Conservation (phyloP, 1,140 invertebrate species). For the Lordiphosa stackelbergi region DNA sequence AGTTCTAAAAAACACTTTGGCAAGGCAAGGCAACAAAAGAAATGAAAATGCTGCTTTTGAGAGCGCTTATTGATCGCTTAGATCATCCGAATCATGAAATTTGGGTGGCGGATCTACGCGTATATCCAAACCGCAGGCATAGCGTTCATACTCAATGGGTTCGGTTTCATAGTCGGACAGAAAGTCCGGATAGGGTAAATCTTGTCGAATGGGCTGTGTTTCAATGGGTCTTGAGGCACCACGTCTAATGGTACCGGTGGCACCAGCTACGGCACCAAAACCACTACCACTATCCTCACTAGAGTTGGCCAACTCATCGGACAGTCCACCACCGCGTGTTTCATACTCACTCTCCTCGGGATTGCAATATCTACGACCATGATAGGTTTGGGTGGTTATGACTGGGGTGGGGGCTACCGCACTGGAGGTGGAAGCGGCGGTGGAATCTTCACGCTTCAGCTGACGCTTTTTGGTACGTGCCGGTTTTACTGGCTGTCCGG, state of each 20-base stretch:
- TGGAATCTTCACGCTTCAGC: slow-evolving; percentile 70
- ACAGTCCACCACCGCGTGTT: slow-evolving; percentile 57
- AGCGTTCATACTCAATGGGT: slow-evolving; percentile 73
- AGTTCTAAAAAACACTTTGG: slow-evolving; percentile 45
- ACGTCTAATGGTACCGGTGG: slow-evolving; percentile 58
- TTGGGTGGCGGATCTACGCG: slow-evolving; percentile 74
- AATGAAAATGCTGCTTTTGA: slow-evolving; percentile 59
- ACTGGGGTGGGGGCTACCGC: slow-evolving; percentile 1
- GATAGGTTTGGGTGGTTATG: slow-evolving; percentile 45
- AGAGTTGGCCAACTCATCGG: slow-evolving; percentile 73
- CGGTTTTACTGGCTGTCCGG: slow-evolving; percentile 70
- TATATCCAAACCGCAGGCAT: slow-evolving; percentile 68
- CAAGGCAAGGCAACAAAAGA: slow-evolving; percentile 57
- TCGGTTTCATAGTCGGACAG: slow-evolving; percentile 73
- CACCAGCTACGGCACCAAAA: slow-evolving; percentile 33
- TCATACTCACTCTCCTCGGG: slow-evolving; percentile 73
- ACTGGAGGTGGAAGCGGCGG: slow-evolving; percentile 31
- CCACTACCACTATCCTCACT: slow-evolving; percentile 69
- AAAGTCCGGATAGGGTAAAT: slow-evolving; percentile 74
- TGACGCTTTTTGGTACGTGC: slow-evolving; percentile 73
- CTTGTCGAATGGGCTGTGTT: slow-evolving; percentile 19
- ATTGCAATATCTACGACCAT: slow-evolving; percentile 65
- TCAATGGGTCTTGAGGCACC: slow-evolving; percentile 12
- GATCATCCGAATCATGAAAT: slow-evolving; percentile 71
- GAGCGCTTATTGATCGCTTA: slow-evolving; percentile 60